phyloP scores from a whole-genome alignment of 1,140 invertebrate species.

The Drosophila eugracilis region DNA sequence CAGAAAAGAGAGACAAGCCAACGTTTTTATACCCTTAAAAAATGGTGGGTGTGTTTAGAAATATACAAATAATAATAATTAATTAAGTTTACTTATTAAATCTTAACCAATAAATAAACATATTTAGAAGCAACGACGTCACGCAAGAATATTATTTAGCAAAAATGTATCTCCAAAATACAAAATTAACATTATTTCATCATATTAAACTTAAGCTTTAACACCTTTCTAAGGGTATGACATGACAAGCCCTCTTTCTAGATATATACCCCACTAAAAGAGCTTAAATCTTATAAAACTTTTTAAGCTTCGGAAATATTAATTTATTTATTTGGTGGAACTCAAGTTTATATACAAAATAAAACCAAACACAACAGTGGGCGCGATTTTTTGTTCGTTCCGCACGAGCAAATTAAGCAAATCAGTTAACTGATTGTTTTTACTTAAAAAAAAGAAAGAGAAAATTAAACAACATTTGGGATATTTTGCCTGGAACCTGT shows the following conservation, averaged over 20 bases:
- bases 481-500: slow-evolving; percentile 26
- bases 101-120: too few relatives aligned
- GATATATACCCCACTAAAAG: background rate
- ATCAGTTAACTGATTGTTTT: slow-evolving; percentile 4
- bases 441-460: slow-evolving; percentile 5
- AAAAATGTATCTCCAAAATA: too few relatives aligned
- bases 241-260: slow-evolving; percentile 6
- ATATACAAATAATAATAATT: too few relatives aligned
- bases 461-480: slow-evolving; percentile 13
- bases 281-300: slow-evolving; percentile 1
- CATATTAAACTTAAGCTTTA: background rate
- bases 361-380: background rate
- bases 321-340: slow-evolving; percentile 8
- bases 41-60: too few relatives aligned
- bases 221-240: background rate
- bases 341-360: slow-evolving; percentile 16
- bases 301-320: background rate
- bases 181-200: too few relatives aligned
- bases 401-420: slow-evolving; percentile 14
- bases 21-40: background rate
- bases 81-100: too few relatives aligned
- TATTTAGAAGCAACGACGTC: too few relatives aligned
- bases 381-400: slow-evolving; percentile 9
- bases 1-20: background rate
- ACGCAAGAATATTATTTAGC: too few relatives aligned